These are phyloP conservation scores for Stichodactyla mertensii DNA, from an alignment of 64 coral and sea anemone species.

Conservation along the genomic window DNA sequence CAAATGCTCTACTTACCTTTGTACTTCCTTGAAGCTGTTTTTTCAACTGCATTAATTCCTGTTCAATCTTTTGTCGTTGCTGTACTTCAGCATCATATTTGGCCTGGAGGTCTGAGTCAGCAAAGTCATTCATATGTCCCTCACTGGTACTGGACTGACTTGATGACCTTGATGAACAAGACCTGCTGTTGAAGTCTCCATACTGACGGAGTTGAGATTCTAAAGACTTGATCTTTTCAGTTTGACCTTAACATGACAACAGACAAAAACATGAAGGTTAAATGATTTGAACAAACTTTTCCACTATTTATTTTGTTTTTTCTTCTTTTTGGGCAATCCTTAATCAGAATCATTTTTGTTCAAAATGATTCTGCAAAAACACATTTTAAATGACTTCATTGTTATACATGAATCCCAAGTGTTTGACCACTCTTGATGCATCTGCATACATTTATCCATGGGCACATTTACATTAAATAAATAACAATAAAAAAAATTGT, in stretches of 20 bases:
- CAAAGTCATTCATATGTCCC: slow-evolving; percentile 33
- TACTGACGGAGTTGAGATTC: slow-evolving; percentile 10
- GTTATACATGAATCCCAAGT: too few relatives aligned
- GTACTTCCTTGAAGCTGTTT: neutral
- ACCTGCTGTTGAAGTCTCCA: slow-evolving; percentile 24
- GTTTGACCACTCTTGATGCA: too few relatives aligned
- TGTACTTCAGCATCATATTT: slow-evolving; percentile 34
- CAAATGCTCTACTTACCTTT: neutral
- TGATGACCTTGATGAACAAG: slow-evolving; percentile 27
- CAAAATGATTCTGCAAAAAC: too few relatives aligned
- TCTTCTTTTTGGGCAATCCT: too few relatives aligned
- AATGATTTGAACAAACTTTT: too few relatives aligned
- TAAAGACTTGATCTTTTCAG: slow-evolving; percentile 46
- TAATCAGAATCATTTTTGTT: too few relatives aligned
- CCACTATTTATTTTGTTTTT: too few relatives aligned
- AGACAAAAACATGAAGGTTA: neutral
- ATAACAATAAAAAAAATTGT: too few relatives aligned
- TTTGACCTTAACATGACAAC: slow-evolving; percentile 46
- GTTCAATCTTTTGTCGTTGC: slow-evolving; percentile 46
- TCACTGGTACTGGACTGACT: slow-evolving; percentile 27
- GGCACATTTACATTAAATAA: too few relatives aligned
- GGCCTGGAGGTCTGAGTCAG: slow-evolving; percentile 24
- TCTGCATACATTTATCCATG: too few relatives aligned
- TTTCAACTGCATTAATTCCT: slow-evolving; percentile 40
- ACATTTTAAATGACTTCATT: too few relatives aligned